These are phyloP conservation scores for Phalacrocorax carbo DNA, from an alignment of 2,113 vertebrate genomes.

Conservation along the genomic window DNA sequence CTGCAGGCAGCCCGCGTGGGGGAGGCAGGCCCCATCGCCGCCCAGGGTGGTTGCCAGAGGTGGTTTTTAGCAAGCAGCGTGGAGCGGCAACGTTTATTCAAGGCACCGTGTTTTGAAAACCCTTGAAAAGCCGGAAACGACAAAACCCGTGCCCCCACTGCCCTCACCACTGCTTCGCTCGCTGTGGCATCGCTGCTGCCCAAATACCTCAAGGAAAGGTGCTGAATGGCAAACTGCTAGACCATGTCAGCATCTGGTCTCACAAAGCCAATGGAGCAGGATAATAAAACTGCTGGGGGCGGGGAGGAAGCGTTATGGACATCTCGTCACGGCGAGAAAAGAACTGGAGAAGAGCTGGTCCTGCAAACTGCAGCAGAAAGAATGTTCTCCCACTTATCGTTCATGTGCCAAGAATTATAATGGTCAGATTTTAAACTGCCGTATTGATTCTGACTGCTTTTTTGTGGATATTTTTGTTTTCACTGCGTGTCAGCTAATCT, in stretches of 20 bases:
- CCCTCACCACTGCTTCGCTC: background rate
- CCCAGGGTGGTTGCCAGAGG: rapidly evolving
- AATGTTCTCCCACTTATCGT: background rate
- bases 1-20: rapidly evolving
- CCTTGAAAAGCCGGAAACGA: background rate
- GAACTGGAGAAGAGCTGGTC: background rate
- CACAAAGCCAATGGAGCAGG: background rate
- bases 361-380: background rate
- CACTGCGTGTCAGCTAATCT: background rate
- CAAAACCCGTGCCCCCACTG: rapidly evolving
- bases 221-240: rapidly evolving
- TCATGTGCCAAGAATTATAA: background rate
- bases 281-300: background rate
- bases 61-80: background rate
- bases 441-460: background rate
- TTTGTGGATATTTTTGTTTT: background rate
- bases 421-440: background rate
- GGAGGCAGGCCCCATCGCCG: rapidly evolving
- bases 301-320: no score
- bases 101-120: background rate
- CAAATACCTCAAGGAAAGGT: background rate
- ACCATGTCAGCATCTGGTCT: background rate
- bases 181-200: background rate
- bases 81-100: rapidly evolving
- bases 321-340: background rate